A percentile compares a stretch with the other conserved stretches of the same genome.
phyloP scores from a whole-genome alignment of 2,888 invertebrate genomes.

The Synergus umbraculus region DNA sequence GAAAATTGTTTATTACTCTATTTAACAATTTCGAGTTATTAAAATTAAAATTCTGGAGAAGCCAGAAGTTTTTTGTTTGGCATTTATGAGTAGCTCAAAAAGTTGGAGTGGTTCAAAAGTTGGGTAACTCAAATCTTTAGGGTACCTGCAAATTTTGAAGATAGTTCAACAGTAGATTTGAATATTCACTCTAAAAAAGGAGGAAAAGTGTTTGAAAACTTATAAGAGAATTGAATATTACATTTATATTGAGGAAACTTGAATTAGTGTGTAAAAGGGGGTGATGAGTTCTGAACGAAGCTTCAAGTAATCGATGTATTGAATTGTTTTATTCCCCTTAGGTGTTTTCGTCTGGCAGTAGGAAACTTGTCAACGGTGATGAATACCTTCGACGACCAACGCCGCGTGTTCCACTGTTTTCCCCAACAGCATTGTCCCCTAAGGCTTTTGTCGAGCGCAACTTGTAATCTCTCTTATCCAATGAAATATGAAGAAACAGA shows the following conservation, averaged over 20 bases:
- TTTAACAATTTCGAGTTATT: no score
- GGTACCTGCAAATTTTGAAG: no score
- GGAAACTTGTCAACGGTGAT: background rate
- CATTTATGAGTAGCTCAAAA: no score
- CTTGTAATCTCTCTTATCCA: constrained; percentile 3
- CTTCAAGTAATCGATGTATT: background rate
- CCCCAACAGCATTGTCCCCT: background rate
- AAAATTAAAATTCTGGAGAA: no score
- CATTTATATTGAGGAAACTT: background rate
- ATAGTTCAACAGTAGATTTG: background rate
- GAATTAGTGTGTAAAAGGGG: background rate
- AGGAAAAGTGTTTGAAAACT: background rate
- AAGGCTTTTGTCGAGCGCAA: background rate
- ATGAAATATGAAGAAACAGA: background rate
- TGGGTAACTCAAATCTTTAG: no score
- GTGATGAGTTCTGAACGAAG: background rate
- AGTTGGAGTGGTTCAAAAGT: no score
- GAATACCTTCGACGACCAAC: background rate
- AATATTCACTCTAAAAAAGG: no score
- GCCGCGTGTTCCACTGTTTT: background rate
- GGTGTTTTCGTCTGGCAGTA: background rate
- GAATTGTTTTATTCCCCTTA: background rate
- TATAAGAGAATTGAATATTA: background rate
- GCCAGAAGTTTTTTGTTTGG: no score
- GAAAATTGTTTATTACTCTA: no score